These are phyloP conservation scores for Brachystomella parvula DNA, from an alignment of 1,140 invertebrate genomes.

Conservation along the genomic window DNA sequence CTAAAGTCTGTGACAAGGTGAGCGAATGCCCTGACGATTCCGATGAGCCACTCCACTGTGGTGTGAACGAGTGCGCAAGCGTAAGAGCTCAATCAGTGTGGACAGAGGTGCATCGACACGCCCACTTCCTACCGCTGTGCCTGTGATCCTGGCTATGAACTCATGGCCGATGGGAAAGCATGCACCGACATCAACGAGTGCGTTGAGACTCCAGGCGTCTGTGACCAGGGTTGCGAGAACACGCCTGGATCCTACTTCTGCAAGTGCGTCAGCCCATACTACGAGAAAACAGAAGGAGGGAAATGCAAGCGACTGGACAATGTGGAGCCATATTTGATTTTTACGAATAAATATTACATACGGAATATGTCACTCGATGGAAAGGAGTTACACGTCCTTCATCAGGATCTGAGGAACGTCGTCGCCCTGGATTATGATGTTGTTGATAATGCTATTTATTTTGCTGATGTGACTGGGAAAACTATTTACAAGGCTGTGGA, in stretches of 20 bases:
- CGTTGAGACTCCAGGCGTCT: slow-evolving; percentile 75
- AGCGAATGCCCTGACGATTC: slow-evolving; percentile 83
- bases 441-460: slow-evolving; percentile 74
- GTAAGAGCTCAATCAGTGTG: slow-evolving; percentile 87
- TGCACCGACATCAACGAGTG: slow-evolving; percentile 94
- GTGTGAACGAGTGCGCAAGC: slow-evolving; percentile 88
- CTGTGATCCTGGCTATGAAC: slow-evolving; percentile 86
- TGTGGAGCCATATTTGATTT: slow-evolving; percentile 82
- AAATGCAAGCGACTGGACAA: slow-evolving; percentile 82
- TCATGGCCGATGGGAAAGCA: slow-evolving; percentile 73
- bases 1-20: slow-evolving; percentile 87
- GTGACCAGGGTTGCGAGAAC: slow-evolving; percentile 91
- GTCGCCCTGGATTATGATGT: slow-evolving; percentile 92
- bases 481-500: slow-evolving; percentile 67
- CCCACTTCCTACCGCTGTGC: slow-evolving; percentile 86
- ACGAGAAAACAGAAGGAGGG: slow-evolving; percentile 74
- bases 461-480: slow-evolving; percentile 90
- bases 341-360: slow-evolving; percentile 97
- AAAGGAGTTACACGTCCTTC: slow-evolving; percentile 71
- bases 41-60: slow-evolving; percentile 89
- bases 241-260: slow-evolving; percentile 91
- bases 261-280: slow-evolving; percentile 90
- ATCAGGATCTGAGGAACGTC: slow-evolving; percentile 92
- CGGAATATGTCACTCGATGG: slow-evolving; percentile 90
- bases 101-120: slow-evolving; percentile 90